A percentile compares a stretch with the other conserved stretches of the same genome.
Evolutionary conservation across 2,113 vertebrate genomes (phyloP).

Genomic region (Otolemur garnettii): DNA sequence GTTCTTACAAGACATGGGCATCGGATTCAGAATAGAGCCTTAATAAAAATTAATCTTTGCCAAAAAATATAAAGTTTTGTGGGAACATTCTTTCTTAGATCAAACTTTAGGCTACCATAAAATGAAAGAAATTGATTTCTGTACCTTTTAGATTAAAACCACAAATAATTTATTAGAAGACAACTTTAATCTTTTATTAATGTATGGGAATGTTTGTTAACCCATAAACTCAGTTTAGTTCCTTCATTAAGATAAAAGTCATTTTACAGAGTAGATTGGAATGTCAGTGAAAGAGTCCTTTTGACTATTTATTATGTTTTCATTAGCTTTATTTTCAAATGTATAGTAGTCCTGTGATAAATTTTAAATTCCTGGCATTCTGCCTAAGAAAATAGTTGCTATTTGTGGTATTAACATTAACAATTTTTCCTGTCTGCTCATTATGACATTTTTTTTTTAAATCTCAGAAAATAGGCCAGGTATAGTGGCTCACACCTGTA

Average conservation of each 20-base stretch:
- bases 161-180: neutral
- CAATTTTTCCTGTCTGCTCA: constrained; percentile 61
- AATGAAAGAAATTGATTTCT: neutral
- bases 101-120: constrained; percentile 26
- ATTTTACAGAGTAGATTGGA: neutral
- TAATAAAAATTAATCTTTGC: neutral
- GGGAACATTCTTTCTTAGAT: neutral
- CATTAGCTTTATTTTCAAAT: constrained; percentile 55
- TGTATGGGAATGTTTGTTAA: neutral
- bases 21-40: neutral
- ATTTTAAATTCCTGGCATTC: constrained; percentile 50
- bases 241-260: neutral
- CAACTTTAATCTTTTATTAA: constrained; percentile 30
- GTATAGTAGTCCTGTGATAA: constrained; percentile 13
- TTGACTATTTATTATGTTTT: neutral
- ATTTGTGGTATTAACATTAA: constrained; percentile 53
- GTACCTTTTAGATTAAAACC: constrained; percentile 42
- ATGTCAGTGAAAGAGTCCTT: neutral
- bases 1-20: neutral
- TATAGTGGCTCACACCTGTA: too few relatives aligned
- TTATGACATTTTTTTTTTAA: constrained; percentile 45
- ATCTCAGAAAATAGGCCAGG: constrained; percentile 21
- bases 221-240: neutral
- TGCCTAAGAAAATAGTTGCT: constrained; percentile 62
- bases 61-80: neutral